A percentile compares a stretch with the other conserved stretches of the same genome.
Evolutionary conservation across 2,888 invertebrate genomes (phyloP).

Genomic region (Acanthosoma haemorrhoidale): DNA sequence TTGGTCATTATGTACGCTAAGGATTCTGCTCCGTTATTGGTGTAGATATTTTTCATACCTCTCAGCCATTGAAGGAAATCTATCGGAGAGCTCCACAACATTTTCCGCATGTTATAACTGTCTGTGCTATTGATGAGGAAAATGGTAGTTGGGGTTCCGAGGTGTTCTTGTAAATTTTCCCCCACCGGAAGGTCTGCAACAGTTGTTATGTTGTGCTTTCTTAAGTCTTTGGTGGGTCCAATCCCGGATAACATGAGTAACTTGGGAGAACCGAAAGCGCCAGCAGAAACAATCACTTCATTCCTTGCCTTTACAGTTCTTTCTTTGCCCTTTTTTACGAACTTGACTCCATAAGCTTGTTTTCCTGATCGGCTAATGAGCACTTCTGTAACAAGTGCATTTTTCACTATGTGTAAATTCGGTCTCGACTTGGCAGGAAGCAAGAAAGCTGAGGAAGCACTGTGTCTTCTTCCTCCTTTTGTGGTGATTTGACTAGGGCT

Average conservation of each 20-base stretch:
- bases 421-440: conserved; percentile 39
- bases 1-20: conserved; percentile 68
- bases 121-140: conserved; percentile 34
- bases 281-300: conserved; percentile 69
- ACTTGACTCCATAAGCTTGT: conserved; percentile 54
- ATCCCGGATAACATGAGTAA: conserved; percentile 75
- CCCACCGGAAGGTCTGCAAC: conserved; percentile 57
- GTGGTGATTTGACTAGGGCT: conserved; percentile 36
- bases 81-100: conserved; percentile 17
- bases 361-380: conserved; percentile 51
- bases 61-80: conserved; percentile 54
- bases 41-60: conserved; percentile 60
- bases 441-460: conserved; percentile 40
- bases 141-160: conserved; percentile 30
- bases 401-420: conserved; percentile 56
- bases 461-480: conserved; percentile 35
- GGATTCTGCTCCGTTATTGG: conserved; percentile 59
- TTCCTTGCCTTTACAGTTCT: conserved; percentile 53
- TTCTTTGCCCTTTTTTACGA: conserved; percentile 48
- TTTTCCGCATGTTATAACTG: conserved; percentile 28
- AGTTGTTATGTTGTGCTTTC: conserved; percentile 51
- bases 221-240: conserved; percentile 56
- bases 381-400: conserved; percentile 53
- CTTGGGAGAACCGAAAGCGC: conserved; percentile 74
- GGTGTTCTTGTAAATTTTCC: conserved; percentile 50